Conservation (phyloP, 2,113 vertebrate species). For the Centropus bengalensis region DNA sequence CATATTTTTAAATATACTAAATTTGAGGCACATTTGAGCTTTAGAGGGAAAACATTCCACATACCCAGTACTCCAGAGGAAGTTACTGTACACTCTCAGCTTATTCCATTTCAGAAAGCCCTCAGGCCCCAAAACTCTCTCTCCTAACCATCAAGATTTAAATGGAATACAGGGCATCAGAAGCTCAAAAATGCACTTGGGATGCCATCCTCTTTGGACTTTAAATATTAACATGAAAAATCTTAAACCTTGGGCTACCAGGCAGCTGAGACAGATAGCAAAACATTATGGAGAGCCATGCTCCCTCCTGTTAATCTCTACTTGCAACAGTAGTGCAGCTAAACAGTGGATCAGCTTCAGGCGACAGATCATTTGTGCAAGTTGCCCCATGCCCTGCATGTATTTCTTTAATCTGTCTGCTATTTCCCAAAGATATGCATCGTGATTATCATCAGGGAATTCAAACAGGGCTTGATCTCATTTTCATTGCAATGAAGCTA, state of each 20-base stretch:
- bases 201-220: background rate
- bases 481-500: background rate
- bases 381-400: background rate
- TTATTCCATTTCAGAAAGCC: constrained; percentile 17
- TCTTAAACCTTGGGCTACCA: background rate
- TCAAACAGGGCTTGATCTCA: background rate
- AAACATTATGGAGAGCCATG: background rate
- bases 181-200: constrained; percentile 14
- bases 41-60: background rate
- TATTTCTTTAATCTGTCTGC: background rate
- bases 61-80: background rate
- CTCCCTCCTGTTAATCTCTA: background rate
- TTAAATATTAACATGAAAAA: constrained; percentile 10
- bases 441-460: background rate
- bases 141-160: background rate
- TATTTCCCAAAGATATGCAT: background rate
- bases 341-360: background rate
- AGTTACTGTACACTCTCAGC: background rate
- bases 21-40: background rate
- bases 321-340: background rate
- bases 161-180: background rate
- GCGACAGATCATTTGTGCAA: background rate
- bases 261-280: background rate
- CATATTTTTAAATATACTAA: background rate
- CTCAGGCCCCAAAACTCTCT: constrained; percentile 1